Evolutionary conservation across 2,888 invertebrate genomes (phyloP), one percentile per base, ranked within the genome.

Genomic region (Habroteleia sp.): DNA sequence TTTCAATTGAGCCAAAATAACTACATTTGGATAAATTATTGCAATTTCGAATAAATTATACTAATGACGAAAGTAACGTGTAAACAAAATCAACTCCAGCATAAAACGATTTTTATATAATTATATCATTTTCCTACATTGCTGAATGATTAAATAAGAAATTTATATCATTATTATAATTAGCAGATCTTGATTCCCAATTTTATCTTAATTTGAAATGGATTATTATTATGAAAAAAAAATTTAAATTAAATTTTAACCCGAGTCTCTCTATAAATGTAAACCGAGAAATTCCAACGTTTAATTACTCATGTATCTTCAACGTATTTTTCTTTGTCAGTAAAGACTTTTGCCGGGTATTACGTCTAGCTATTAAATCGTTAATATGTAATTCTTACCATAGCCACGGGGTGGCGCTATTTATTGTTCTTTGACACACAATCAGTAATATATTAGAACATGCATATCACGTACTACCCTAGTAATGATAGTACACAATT

Each of bases 391-490:
- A 71, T 52, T 71, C 54, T 54, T 54, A 62, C 29, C 37, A 52
- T 69, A 63, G 71, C 71, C 62, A 46, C 52, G 17, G 71, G 71
- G 54, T 63, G 52, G 71, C 62, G 54, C 71, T 71, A 71, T 71
- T 62, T 71, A 71, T 71, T 71, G 71, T 71, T 46, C 31, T 62
- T 71, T 69, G 69, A 69, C 69, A 69, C 46, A 69, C 62, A 69
- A 69, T 69, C 46, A 46, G 62, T 71, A 62, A 62, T 71, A 62
- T 37, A 46, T 60, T 71, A 52, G 62, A 71, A 37, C 62, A 62
- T 71, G 71, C n/a, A n/a, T 56, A 63, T 72, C 56, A 72, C 41
- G 35, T 63, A 10, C 63, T n/a, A n/a, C n/a, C n/a, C n/a, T n/a
- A n/a, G n/a, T 50, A 63, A 63, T 56, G 71, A 63, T 63, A 72